Evolutionary conservation across 2,797 vertebrate genomes (phyloP).

Genomic region (Mallotus villosus): DNA sequence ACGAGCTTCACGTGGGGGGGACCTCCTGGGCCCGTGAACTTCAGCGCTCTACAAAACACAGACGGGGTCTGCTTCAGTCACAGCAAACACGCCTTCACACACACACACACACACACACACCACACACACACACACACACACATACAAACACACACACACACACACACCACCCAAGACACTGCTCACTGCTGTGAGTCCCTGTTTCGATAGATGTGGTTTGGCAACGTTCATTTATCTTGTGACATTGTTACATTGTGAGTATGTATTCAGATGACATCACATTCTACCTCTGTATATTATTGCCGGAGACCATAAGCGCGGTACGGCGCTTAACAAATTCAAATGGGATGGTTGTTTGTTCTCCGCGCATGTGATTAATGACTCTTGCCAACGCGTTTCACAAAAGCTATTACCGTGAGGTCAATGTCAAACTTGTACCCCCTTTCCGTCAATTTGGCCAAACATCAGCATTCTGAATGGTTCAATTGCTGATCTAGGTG

Average conservation of each 20-base stretch:
- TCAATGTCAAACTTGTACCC: not conserved
- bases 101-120: conserved; percentile 9
- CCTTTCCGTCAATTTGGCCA: not conserved
- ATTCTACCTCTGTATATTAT: not conserved
- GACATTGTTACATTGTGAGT: no score
- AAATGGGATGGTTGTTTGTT: not conserved
- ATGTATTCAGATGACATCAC: not conserved
- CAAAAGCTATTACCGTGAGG: not conserved
- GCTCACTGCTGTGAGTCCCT: no score
- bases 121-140: conserved; percentile 14
- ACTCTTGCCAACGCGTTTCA: not conserved
- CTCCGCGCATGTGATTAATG: not conserved
- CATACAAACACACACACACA: conserved; percentile 10
- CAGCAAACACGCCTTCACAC: not conserved
- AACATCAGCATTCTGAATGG: not conserved
- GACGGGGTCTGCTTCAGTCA: not conserved
- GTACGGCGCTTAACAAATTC: not conserved
- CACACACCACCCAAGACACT: not conserved
- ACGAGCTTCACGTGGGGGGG: conserved; percentile 83
- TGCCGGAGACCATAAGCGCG: not conserved
- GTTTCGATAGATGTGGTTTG: conserved; percentile 23
- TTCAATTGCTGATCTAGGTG: not conserved
- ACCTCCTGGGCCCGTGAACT: conserved; percentile 78
- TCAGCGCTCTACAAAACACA: conserved; percentile 76
- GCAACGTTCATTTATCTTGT: conserved; percentile 84